Base-by-base conservation (phyloP, 2,888 invertebrate species). In the Lymantria monacha region DNA sequence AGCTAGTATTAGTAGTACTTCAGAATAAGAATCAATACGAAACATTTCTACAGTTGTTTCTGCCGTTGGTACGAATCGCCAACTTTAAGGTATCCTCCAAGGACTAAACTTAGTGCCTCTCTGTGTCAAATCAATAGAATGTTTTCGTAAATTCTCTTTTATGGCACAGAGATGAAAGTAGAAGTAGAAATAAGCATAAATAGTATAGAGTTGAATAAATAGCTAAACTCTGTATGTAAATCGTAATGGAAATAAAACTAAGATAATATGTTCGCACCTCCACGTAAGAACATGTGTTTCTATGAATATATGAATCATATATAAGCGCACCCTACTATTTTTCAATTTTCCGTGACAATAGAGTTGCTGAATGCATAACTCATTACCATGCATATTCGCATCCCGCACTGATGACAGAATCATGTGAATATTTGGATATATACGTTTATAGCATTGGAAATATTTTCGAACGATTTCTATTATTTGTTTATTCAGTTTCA, bases 291-390 rank as follows among this genome's bases (percentile, higher is more conserved):
- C 78, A 71, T 69, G 61, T 75, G 76, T 76, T 76, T 74, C 80
- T 80, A 87, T 87, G 87, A 87, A 86, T 89, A 87, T 66, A 87
- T 89, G 87, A 87, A 86, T 86, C 60, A 62, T 66, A 72, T 79
- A 83, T 79, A 74, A 53, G 51, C 53, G 46, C 75, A 74, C 73
- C 69, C 69, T 74, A 81, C 78, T 86, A 86, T 85, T 84, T 88
- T 89, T 87, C 86, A 87, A 89, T 89, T 89, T 89, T 87, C 88
- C 83, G 79, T 79, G 72, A 87, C 85, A 88, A 85, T 85, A 83
- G 83, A 61, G 74, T 59, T 63, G 70, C 49, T 74, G 84, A 80
- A 85, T 84, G 77, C 76, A 73, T 81, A 48, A 55, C 49, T 60
- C 62, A 58, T 76, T 74, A 86, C 81, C 70, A 69, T 85, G 83